These are phyloP conservation scores for Watsonalla binaria DNA, from an alignment of 2,888 invertebrate species.

Conservation along the genomic window DNA sequence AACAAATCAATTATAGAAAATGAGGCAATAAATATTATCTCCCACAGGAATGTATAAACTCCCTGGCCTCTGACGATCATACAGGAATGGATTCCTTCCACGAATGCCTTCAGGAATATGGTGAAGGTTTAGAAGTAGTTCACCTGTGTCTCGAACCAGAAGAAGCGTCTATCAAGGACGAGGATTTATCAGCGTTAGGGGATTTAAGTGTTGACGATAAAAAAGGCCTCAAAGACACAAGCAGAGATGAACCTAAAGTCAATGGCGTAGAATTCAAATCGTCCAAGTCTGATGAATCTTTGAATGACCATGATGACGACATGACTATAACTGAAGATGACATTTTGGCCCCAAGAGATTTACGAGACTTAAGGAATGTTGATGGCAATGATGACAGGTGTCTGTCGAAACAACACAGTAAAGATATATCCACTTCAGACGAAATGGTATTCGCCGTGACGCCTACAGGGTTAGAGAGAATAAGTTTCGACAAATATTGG, in stretches of 20 bases:
- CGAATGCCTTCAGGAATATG: conserved; percentile 82
- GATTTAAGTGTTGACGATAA: conserved; percentile 69
- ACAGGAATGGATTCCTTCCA: conserved; percentile 82
- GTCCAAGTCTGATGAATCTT: conserved; percentile 65
- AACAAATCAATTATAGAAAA: no score
- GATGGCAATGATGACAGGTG: conserved; percentile 45
- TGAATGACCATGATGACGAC: conserved; percentile 68
- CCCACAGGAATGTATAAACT: conserved; percentile 73
- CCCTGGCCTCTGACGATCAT: conserved; percentile 80
- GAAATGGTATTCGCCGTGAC: conserved; percentile 77
- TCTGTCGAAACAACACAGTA: conserved; percentile 69
- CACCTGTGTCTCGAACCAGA: conserved; percentile 81
- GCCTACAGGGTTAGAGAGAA: conserved; percentile 70
- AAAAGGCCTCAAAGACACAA: conserved; percentile 26
- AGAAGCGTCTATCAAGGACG: conserved; percentile 74
- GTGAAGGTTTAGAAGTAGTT: conserved; percentile 80
- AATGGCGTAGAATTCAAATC: conserved; percentile 56
- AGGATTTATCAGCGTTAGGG: conserved; percentile 65
- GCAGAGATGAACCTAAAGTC: conserved; percentile 33
- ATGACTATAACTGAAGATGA: conserved; percentile 75
- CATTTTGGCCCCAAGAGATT: conserved; percentile 55
- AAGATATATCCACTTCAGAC: conserved; percentile 73
- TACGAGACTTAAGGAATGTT: conserved; percentile 51
- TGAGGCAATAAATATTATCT: conserved; percentile 3
- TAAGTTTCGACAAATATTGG: conserved; percentile 75